phyloP scores from a whole-genome alignment of 1,140 invertebrate genomes.

The Eupristina koningsbergeri region DNA sequence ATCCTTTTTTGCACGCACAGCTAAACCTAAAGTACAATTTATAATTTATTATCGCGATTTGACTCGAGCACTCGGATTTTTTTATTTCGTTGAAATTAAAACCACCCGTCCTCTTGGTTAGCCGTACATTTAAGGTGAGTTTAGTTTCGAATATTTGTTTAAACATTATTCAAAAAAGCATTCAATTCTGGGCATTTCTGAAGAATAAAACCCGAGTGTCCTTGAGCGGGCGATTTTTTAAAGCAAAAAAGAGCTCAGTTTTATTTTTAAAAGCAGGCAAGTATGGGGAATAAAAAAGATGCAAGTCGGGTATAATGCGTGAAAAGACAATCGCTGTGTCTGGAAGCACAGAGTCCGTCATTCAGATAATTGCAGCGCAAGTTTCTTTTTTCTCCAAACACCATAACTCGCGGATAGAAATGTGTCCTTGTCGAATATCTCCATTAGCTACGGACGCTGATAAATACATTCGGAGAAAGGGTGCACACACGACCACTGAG shows the following conservation, averaged over 20 bases:
- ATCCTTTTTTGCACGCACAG: neutral
- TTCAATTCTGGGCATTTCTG: neutral
- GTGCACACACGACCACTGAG: too few relatives aligned
- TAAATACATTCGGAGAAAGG: conserved; percentile 11
- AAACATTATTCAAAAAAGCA: neutral
- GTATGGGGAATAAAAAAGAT: neutral
- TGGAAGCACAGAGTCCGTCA: neutral
- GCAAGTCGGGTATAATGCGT: neutral
- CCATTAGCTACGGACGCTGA: neutral
- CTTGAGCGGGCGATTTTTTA: too few relatives aligned
- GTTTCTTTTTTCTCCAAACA: neutral
- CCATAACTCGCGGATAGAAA: neutral
- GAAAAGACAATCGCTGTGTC: neutral
- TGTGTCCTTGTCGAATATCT: conserved; percentile 1
- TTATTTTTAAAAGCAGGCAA: too few relatives aligned
- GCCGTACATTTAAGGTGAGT: neutral
- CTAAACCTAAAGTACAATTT: neutral
- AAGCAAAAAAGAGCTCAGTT: too few relatives aligned
- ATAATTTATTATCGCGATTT: conserved; percentile 6
- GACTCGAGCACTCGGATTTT: neutral
- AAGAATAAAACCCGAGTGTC: too few relatives aligned
- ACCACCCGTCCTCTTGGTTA: neutral
- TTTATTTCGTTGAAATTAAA: neutral
- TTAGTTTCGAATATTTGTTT: neutral
- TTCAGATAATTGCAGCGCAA: neutral